Evolutionary conservation across 2,797 vertebrate genomes (phyloP).

Genomic region (Poliocrania exsul): DNA sequence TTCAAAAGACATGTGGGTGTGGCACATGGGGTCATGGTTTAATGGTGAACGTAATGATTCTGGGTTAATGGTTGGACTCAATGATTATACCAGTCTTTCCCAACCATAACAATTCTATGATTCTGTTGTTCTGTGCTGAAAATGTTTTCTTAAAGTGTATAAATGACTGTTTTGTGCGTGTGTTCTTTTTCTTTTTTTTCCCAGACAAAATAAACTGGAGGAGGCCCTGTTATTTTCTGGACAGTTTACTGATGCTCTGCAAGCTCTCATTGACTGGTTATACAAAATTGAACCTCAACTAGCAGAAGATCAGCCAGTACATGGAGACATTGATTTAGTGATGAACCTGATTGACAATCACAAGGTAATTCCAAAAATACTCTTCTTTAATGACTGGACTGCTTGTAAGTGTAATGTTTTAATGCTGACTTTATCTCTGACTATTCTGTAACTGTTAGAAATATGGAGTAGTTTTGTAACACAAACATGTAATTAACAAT

Average conservation of each 20-base stretch:
- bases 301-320: slow-evolving; percentile 96
- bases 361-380: slow-evolving; percentile 85
- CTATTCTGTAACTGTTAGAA: not conserved
- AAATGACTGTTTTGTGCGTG: not conserved
- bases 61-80: not conserved
- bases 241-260: slow-evolving; percentile 96
- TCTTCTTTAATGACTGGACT: not conserved
- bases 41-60: fast-evolving
- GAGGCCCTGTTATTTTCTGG: slow-evolving; percentile 97
- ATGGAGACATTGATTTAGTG: slow-evolving; percentile 96
- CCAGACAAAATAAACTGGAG: slow-evolving; percentile 97
- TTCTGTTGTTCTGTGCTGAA: not conserved
- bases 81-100: not conserved
- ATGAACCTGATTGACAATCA: slow-evolving; percentile 98
- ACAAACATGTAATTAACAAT: not conserved
- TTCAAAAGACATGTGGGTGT: not conserved
- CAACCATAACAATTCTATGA: not conserved
- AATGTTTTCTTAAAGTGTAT: not conserved
- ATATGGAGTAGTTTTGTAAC: not conserved
- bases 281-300: slow-evolving; percentile 96
- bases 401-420: not conserved
- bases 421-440: not conserved
- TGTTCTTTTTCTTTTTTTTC: not conserved
- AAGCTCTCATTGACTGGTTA: slow-evolving; percentile 98
- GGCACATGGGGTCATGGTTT: not conserved